Evolutionary conservation across 53 echinoderm and acorn worm species (phyloP).

Genomic region (Henricia sp.): DNA sequence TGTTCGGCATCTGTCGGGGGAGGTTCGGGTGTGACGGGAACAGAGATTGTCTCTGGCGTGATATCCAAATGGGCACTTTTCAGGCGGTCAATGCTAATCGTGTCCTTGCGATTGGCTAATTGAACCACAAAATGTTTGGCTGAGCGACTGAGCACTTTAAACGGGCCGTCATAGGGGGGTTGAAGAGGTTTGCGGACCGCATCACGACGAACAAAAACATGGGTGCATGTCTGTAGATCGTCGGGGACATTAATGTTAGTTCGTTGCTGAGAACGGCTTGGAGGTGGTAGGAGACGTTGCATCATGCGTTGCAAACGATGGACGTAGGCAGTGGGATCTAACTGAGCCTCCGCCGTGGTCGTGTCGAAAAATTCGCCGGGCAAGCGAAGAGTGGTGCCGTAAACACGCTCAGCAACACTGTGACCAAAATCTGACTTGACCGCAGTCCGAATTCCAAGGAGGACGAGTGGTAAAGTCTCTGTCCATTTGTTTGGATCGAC

Average conservation of each 20-base stretch:
- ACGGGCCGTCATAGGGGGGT: slow-evolving; percentile 24
- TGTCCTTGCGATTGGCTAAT: neutral
- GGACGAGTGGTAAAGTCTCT: slow-evolving; percentile 19
- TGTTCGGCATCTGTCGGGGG: neutral
- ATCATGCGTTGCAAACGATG: slow-evolving; percentile 41
- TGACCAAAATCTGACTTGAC: slow-evolving; percentile 25
- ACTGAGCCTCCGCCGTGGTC: neutral
- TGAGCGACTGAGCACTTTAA: neutral
- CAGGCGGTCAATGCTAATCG: slow-evolving; percentile 44
- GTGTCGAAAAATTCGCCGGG: slow-evolving; percentile 8
- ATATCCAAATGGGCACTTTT: slow-evolving; percentile 19
- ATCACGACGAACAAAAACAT: slow-evolving; percentile 6
- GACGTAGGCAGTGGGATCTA: slow-evolving; percentile 19
- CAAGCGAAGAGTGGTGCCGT: slow-evolving; percentile 8
- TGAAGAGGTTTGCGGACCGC: slow-evolving; percentile 17
- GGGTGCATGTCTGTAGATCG: slow-evolving; percentile 20
- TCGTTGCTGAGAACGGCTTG: neutral
- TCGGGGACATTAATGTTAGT: slow-evolving; percentile 11
- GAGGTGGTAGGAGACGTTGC: slow-evolving; percentile 16
- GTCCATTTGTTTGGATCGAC: slow-evolving; percentile 13
- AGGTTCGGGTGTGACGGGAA: no score
- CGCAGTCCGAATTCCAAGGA: slow-evolving; percentile 43
- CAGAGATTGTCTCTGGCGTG: no score
- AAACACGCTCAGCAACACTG: slow-evolving; percentile 25
- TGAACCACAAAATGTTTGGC: neutral